A percentile compares a stretch with the other conserved stretches of the same genome.
Evolutionary conservation across 1,140 invertebrate species (phyloP).

Genomic region (Medauroidea extradentata): DNA sequence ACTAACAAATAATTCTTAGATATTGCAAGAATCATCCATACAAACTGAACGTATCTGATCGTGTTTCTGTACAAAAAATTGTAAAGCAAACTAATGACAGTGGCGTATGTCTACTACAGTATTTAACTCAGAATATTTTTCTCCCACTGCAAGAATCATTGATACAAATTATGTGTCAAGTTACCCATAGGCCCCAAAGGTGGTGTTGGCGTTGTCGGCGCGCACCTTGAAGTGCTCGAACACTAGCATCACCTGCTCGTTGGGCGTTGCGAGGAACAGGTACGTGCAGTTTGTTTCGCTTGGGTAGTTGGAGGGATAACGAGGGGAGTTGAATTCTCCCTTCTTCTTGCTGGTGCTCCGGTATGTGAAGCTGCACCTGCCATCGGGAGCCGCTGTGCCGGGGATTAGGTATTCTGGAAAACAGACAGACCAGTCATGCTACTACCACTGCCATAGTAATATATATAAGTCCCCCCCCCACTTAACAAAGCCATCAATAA

Average conservation of each 20-base stretch:
- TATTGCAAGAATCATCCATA: too few relatives aligned
- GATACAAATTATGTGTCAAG: too few relatives aligned
- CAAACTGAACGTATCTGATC: too few relatives aligned
- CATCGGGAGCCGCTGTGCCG: constrained; percentile 87
- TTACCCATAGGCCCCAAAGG: constrained; percentile 54
- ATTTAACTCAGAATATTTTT: too few relatives aligned
- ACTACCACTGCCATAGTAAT: too few relatives aligned
- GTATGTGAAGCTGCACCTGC: constrained; percentile 88
- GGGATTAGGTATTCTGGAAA: constrained; percentile 83
- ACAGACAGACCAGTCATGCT: neutral
- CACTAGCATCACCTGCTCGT: constrained; percentile 87
- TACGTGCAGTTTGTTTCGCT: constrained; percentile 91
- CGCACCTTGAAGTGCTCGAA: constrained; percentile 91
- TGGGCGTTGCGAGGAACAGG: constrained; percentile 74
- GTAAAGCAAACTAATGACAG: too few relatives aligned
- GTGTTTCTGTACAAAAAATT: too few relatives aligned
- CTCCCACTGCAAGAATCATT: too few relatives aligned
- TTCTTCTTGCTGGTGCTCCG: constrained; percentile 75
- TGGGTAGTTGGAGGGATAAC: constrained; percentile 93
- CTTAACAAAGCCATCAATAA: too few relatives aligned
- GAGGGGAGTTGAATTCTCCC: constrained; percentile 92
- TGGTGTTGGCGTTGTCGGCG: constrained; percentile 55
- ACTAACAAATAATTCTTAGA: too few relatives aligned
- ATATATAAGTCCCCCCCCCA: too few relatives aligned
- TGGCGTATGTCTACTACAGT: too few relatives aligned